These are phyloP conservation scores for Venustoraphidia nigricollis DNA, from an alignment of 2,888 invertebrate species.

Conservation along the genomic window DNA sequence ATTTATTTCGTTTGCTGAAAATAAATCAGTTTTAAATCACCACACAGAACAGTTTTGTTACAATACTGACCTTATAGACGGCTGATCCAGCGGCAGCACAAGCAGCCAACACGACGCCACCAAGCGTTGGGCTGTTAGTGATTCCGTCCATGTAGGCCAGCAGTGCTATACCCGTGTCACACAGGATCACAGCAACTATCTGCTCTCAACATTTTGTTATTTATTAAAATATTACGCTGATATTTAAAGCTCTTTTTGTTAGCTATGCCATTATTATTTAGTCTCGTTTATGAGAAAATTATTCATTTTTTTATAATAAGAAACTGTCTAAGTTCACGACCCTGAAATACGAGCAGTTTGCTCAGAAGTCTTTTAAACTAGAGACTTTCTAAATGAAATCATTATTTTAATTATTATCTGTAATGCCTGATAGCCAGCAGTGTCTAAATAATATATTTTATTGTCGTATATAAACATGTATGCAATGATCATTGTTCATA, in stretches of 20 bases:
- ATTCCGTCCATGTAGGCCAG: constrained; percentile 93
- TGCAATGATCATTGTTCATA: too few species aligned
- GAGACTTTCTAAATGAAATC: too few species aligned
- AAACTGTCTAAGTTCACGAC: neutral
- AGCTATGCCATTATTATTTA: too few species aligned
- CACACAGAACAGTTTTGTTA: too few species aligned
- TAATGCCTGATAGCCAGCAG: too few species aligned
- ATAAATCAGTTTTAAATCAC: too few species aligned
- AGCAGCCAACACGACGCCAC: constrained; percentile 79
- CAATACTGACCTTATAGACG: constrained; percentile 64
- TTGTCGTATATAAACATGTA: too few species aligned
- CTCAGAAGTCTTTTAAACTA: too few species aligned
- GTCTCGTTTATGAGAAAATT: neutral
- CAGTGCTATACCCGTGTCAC: constrained; percentile 86
- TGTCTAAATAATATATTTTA: too few species aligned
- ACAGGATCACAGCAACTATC: constrained; percentile 90
- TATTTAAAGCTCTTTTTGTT: neutral
- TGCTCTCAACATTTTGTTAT: constrained; percentile 23
- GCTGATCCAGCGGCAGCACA: constrained; percentile 86
- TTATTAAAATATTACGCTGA: neutral
- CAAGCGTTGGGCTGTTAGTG: constrained; percentile 74
- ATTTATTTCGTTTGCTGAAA: too few species aligned
- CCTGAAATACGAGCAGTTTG: too few species aligned
- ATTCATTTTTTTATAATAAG: constrained; percentile 6
- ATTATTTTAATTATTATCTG: too few species aligned